A percentile compares a stretch with the other conserved stretches of the same genome.
These are phyloP conservation scores for Myiotriccus ornatus DNA, from an alignment of 2,797 vertebrate species.

Conservation along the genomic window DNA sequence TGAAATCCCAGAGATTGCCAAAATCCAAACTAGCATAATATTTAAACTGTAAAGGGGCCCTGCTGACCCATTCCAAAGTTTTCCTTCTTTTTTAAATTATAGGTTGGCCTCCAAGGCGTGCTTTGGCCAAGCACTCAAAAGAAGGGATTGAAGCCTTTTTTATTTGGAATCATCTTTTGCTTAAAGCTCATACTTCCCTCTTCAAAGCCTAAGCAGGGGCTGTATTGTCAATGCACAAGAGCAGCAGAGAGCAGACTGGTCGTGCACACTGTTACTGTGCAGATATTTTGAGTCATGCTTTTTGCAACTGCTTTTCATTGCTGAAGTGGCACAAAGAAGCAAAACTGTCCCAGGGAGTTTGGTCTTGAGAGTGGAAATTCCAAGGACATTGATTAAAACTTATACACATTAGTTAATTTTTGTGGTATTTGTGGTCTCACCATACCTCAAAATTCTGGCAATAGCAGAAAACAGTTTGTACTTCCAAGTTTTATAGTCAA, in stretches of 20 bases:
- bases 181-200: neutral
- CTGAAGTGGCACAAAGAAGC: neutral
- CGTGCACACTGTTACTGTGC: neutral
- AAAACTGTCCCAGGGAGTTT: neutral
- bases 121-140: conserved; percentile 38
- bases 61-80: conserved; percentile 25
- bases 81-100: conserved; percentile 59
- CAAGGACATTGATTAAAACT: neutral
- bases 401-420: neutral
- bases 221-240: neutral
- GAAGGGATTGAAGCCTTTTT: neutral
- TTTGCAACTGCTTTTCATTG: neutral
- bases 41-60: conserved; percentile 45
- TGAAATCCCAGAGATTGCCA: conserved; percentile 23
- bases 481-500: neutral
- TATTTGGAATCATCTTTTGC: neutral
- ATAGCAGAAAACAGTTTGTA: neutral
- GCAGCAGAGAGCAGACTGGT: neutral
- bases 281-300: neutral
- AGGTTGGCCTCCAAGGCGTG: neutral
- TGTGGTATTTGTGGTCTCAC: neutral
- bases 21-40: conserved; percentile 36
- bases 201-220: neutral
- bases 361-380: neutral
- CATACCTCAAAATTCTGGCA: neutral